Evolutionary conservation across 2,888 invertebrate genomes (phyloP).

Genomic region (Capitulum mitella): DNA sequence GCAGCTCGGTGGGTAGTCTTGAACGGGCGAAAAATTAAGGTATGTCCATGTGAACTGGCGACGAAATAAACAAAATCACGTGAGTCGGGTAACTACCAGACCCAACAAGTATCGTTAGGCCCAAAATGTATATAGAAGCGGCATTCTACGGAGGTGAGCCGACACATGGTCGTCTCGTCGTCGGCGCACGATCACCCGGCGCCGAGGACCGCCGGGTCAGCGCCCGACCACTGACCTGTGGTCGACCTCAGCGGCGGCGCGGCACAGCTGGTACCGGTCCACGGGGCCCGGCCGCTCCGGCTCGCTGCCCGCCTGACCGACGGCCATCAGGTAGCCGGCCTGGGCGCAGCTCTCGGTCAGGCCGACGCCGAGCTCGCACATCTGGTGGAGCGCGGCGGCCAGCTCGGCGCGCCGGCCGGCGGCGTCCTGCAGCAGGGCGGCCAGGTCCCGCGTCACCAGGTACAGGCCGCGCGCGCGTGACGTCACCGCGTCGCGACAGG

Average conservation of each 20-base stretch:
- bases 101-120: too few relatives aligned
- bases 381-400: slow-evolving; percentile 37
- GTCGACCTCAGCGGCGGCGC: slow-evolving; percentile 41
- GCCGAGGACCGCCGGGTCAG: too few relatives aligned
- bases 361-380: slow-evolving; percentile 39
- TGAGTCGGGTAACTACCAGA: too few relatives aligned
- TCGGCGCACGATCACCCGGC: too few relatives aligned
- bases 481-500: slow-evolving; percentile 39
- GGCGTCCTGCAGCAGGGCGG: slow-evolving; percentile 37
- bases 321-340: slow-evolving; percentile 40
- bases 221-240: too few relatives aligned
- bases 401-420: slow-evolving; percentile 39
- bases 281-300: slow-evolving; percentile 40
- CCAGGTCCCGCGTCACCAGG: slow-evolving; percentile 38
- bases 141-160: too few relatives aligned
- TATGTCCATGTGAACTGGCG: too few relatives aligned
- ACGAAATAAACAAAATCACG: too few relatives aligned
- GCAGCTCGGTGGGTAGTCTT: too few relatives aligned
- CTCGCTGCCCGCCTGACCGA: slow-evolving; percentile 37
- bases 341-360: slow-evolving; percentile 42
- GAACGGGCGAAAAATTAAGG: too few relatives aligned
- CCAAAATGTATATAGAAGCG: too few relatives aligned
- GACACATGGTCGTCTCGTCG: too few relatives aligned
- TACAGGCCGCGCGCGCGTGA: slow-evolving; percentile 39
- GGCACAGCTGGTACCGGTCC: slow-evolving; percentile 41